Base-by-base conservation (phyloP, 2,113 vertebrate genomes). In the Donacobius atricapilla region DNA sequence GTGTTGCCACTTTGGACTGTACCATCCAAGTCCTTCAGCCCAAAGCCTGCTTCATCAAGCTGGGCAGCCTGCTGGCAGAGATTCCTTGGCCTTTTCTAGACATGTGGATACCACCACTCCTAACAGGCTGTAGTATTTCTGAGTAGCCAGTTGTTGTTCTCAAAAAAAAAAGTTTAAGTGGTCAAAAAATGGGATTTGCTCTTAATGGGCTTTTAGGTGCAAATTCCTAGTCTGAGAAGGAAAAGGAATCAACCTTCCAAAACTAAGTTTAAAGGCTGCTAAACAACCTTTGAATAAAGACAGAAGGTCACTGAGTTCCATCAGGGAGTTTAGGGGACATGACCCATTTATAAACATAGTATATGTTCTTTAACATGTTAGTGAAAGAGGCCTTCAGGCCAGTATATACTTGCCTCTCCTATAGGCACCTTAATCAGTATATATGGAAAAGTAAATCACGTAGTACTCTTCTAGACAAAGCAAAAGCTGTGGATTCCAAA, bases 11-110 rank as follows among this genome's bases (percentile, higher is more conserved):
- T 35, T 40, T 56, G 31, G 24, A 22, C 11, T 48, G 35, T 19
- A 35, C 17, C 17, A 42, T 57, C 3, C 0, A 0, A 40, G 35
- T 10, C 25, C 40, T 42, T 25, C 65, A 47, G 30, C 12, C 44
- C 54, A 35, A 35, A 87, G 20, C 25, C 5, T 70, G n/a, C 23
- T 40, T 63, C 42, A 47, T 48, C n/a, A 79, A 48, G 35, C 13
- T 71, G 30, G 20, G 25, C 40, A 61, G 65, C 24, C 40, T 48
- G 6, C 47, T 47, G 30, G 20, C 30, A 63, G 22, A 35, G 30
- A 42, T 27, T 18, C 14, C 35, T 31, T 56, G 42, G 42, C 35
- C 31, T 35, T 48, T 80, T 48, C 24, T 48, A 63, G 25, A 18
- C 17, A 35, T n/a, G 30, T 48, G 40, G 21, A 48, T 88, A 21